Evolutionary conservation across 2,888 invertebrate species (phyloP), one percentile per base, ranked within the genome.

Genomic region (Thymelicus sylvestris): DNA sequence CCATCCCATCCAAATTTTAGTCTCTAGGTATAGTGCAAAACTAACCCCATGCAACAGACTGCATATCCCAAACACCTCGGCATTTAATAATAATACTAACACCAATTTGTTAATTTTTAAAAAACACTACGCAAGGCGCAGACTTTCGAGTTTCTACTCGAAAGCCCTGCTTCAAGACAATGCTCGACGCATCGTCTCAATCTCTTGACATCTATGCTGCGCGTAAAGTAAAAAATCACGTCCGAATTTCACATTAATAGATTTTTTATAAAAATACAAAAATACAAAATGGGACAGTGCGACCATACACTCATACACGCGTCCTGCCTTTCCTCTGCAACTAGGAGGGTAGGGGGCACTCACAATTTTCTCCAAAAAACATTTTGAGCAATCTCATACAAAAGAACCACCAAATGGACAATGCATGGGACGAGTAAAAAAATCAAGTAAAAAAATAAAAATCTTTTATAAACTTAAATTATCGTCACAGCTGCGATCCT

Each of bases 211-310:
- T 47, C 83, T 85, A 86, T 85, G 81, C 89, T 90, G 92, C 92
- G 90, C 91, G 86, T 85, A 87, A 91, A 92, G 84, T 85, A 87
- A 89, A 90, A 88, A 88, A 89, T 83, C 88, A 91, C 91, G 84
- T 89, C 87, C 90, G 89, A 92, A 92, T 92, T 79, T 87, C 89
- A 86, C 89, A 87, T 89, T 88, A 88, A 86, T 89, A 84, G 85
- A 68, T 90, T 91, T 91, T 88, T 92, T 93, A 93, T 93, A 93
- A 93, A 93, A 93, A 93, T 93, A 93, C 91, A 93, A 93, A 93
- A 93, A 92, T 93, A 93, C 93, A 93, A 93, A 93, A 93, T 89
- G 93, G 93, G 92, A 93, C 92, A 92, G 90, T 90, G 92, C 91
- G 87, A 91, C 86, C 87, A 88, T 76, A 85, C 87, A 84, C 81